Evolutionary conservation across 2,113 vertebrate genomes (phyloP).

Genomic region (Anolis sagrei): DNA sequence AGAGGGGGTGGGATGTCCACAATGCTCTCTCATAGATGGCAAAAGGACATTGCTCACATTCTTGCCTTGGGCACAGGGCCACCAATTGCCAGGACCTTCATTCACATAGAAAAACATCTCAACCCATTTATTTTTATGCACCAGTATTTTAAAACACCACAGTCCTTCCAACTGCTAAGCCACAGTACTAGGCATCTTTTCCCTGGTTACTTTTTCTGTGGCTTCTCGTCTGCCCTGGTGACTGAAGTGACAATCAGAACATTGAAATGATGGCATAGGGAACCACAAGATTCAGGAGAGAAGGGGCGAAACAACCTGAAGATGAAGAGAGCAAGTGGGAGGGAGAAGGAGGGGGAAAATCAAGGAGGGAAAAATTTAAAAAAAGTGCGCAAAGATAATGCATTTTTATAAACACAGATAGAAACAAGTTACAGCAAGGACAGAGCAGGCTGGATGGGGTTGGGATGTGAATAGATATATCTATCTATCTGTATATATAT

Average conservation of each 20-base stretch:
- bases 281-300: conserved; percentile 65
- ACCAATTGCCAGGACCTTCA: conserved; percentile 65
- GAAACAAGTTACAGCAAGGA: conserved; percentile 84
- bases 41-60: conserved; percentile 44
- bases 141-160: conserved; percentile 70
- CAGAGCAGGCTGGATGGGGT: conserved; percentile 75
- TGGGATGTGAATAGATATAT: conserved; percentile 76
- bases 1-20: too few relatives aligned
- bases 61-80: conserved; percentile 32
- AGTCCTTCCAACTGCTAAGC: conserved; percentile 46
- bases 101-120: conserved; percentile 73
- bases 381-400: conserved; percentile 82
- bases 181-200: background rate
- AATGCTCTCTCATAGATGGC: background rate
- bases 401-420: conserved; percentile 85
- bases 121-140: conserved; percentile 84
- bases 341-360: conserved; percentile 57
- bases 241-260: conserved; percentile 45
- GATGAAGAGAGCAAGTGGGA: conserved; percentile 52
- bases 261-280: conserved; percentile 67
- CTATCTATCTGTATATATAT: conserved; percentile 68
- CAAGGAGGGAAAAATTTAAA: conserved; percentile 76
- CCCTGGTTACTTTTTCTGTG: background rate
- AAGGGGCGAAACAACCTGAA: conserved; percentile 8
- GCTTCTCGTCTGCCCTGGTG: conserved; percentile 32